phyloP scores from a whole-genome alignment of 1,140 invertebrate genomes.

The Drosophila rufa region DNA sequence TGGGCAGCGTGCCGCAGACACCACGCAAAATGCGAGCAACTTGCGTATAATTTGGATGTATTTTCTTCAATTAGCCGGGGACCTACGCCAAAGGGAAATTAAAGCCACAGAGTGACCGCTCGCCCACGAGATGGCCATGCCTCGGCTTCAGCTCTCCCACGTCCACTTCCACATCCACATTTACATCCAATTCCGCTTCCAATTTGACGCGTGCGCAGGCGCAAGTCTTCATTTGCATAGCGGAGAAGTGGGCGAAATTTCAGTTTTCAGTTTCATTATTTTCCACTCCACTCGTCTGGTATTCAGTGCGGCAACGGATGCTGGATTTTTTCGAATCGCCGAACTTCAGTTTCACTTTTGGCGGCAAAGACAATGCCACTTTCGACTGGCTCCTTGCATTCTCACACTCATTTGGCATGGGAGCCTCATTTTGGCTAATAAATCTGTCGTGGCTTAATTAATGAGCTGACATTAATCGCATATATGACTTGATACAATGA shows the following conservation, averaged over 20 bases:
- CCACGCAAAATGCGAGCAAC: constrained; percentile 41
- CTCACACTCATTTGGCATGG: constrained; percentile 12
- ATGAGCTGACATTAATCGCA: constrained; percentile 5
- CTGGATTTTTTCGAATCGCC: constrained; percentile 10
- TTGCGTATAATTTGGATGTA: constrained; percentile 30
- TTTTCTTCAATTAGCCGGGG: constrained; percentile 28
- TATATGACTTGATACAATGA: neutral
- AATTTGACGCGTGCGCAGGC: constrained; percentile 49
- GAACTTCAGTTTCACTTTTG: constrained; percentile 29
- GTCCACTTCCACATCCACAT: constrained; percentile 2
- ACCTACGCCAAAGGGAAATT: constrained; percentile 12
- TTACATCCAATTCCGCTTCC: constrained; percentile 17
- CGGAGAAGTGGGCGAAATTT: constrained; percentile 32
- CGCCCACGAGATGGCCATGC: constrained; percentile 35
- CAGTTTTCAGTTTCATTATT: constrained; percentile 5
- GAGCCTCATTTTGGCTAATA: neutral
- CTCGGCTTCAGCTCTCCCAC: constrained; percentile 25
- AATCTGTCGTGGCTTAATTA: constrained; percentile 14
- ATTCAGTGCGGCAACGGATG: constrained; percentile 5
- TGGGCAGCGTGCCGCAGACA: constrained; percentile 10
- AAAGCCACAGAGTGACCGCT: constrained; percentile 27
- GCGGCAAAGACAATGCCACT: constrained; percentile 12
- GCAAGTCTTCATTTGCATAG: constrained; percentile 44
- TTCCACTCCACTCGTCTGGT: constrained; percentile 6
- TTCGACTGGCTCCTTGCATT: constrained; percentile 2